Evolutionary conservation across 2,797 vertebrate genomes (phyloP).

Genomic region (Micrastur ruficollis): DNA sequence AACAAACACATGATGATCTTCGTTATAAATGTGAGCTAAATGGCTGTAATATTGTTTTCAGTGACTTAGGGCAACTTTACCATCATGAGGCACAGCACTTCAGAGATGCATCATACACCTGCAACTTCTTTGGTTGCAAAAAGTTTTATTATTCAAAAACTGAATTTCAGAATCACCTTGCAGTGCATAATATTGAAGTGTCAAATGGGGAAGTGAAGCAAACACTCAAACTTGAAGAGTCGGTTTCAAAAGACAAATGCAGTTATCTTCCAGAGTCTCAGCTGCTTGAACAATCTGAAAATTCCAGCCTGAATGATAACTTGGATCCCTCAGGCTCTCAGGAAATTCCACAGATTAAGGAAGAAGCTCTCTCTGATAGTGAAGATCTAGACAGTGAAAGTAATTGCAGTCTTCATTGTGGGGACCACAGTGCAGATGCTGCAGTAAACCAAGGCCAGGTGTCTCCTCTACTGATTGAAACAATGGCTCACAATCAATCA

Average conservation of each 20-base stretch:
- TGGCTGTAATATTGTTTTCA: conserved; percentile 91
- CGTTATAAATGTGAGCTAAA: conserved; percentile 92
- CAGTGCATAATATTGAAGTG: conserved; percentile 81
- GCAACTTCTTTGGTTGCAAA: conserved; percentile 86
- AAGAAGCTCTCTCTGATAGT: conserved; percentile 64
- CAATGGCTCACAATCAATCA: conserved; percentile 51
- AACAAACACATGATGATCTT: conserved; percentile 89
- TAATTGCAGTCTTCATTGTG: conserved; percentile 72
- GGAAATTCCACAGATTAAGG: conserved; percentile 58
- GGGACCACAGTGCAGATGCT: conserved; percentile 59
- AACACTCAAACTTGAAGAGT: conserved; percentile 59
- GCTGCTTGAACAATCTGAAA: conserved; percentile 59
- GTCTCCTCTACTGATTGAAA: conserved; percentile 31
- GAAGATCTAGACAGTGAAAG: conserved; percentile 74
- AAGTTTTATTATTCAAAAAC: conserved; percentile 94
- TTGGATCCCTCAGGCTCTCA: conserved; percentile 64
- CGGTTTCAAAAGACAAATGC: conserved; percentile 51
- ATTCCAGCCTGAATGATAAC: conserved; percentile 55
- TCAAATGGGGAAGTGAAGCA: conserved; percentile 79
- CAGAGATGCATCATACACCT: conserved; percentile 92
- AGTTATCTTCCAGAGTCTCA: conserved; percentile 42
- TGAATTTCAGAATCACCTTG: conserved; percentile 89
- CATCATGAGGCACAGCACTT: conserved; percentile 98
- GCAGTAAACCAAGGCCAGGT: conserved; percentile 49
- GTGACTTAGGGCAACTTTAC: conserved; percentile 93